Percentiles rank a stretch among this genome's conserved stretches.
phyloP scores from a whole-genome alignment of 2,797 vertebrate species.

The Loris lydekkerianus region DNA sequence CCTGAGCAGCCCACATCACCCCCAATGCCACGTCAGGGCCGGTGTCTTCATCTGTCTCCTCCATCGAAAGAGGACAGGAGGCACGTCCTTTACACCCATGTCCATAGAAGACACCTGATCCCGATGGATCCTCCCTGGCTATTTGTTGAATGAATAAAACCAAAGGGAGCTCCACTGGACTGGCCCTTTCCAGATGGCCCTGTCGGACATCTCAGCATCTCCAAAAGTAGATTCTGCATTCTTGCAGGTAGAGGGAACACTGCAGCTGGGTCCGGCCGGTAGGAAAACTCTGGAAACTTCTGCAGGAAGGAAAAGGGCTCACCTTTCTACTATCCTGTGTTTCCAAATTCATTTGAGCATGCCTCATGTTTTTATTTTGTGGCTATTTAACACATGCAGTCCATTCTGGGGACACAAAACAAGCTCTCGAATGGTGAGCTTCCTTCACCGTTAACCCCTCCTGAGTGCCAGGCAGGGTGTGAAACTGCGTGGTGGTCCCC shows the following conservation, averaged over 20 bases:
- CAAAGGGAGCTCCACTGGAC: not conserved
- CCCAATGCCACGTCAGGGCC: too few species aligned
- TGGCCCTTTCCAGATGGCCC: not conserved
- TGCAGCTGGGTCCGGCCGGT: not conserved
- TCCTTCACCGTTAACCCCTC: not conserved
- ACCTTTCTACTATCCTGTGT: rapidly evolving
- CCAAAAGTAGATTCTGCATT: not conserved
- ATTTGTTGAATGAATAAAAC: not conserved
- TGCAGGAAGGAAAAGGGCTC: rapidly evolving
- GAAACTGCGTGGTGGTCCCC: not conserved
- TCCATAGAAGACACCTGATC: too few species aligned
- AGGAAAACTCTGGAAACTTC: not conserved
- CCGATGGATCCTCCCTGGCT: not conserved
- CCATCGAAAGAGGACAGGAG: rapidly evolving
- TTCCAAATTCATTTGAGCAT: rapidly evolving
- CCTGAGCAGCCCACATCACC: too few species aligned
- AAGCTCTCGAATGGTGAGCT: too few species aligned
- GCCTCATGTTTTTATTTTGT: too few species aligned
- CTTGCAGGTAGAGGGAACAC: rapidly evolving
- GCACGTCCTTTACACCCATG: not conserved
- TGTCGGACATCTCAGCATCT: not conserved
- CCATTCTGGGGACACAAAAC: not conserved
- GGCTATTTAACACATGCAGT: rapidly evolving
- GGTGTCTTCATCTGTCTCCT: not conserved
- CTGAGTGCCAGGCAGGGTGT: not conserved